These are phyloP conservation scores for Palythoa grandiflora DNA, from an alignment of 92 coral and sea anemone genomes.

Conservation along the genomic window DNA sequence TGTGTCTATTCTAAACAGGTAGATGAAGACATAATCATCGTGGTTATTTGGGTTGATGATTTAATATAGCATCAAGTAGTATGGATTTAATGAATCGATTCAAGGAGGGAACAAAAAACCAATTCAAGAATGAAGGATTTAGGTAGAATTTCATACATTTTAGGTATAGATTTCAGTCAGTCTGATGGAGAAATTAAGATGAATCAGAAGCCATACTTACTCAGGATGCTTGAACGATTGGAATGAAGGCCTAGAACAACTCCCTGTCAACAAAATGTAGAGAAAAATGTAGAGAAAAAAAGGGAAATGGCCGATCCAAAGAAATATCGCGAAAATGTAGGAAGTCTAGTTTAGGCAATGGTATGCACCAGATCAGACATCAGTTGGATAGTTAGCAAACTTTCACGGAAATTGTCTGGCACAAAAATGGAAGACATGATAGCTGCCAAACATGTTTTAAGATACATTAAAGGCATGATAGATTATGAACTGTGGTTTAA, in stretches of 20 bases:
- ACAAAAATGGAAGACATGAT: background rate
- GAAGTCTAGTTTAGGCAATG: conserved; percentile 1
- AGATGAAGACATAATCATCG: too few relatives aligned
- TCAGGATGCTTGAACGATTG: conserved; percentile 40
- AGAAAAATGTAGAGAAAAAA: background rate
- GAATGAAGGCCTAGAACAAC: conserved; percentile 39
- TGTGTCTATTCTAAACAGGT: too few relatives aligned
- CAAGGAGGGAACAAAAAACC: conserved; percentile 11
- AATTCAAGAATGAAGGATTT: conserved; percentile 33
- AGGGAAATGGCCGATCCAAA: conserved; percentile 22
- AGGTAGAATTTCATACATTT: conserved; percentile 22
- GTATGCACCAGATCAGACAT: background rate
- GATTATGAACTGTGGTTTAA: conserved; percentile 3
- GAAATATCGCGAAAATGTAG: conserved; percentile 14
- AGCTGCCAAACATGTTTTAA: background rate
- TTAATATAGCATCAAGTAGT: too few relatives aligned
- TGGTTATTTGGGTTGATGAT: too few relatives aligned
- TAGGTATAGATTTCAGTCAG: conserved; percentile 39
- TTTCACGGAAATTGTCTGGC: background rate
- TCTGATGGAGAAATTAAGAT: background rate
- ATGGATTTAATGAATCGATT: background rate
- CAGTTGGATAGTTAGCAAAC: background rate
- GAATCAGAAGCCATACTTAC: conserved; percentile 5
- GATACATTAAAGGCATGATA: background rate
- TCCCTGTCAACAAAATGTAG: conserved; percentile 37